Evolutionary conservation across 2,797 vertebrate species (phyloP), one percentile per base, ranked within the genome.

Genomic region (Amniataba percoides): DNA sequence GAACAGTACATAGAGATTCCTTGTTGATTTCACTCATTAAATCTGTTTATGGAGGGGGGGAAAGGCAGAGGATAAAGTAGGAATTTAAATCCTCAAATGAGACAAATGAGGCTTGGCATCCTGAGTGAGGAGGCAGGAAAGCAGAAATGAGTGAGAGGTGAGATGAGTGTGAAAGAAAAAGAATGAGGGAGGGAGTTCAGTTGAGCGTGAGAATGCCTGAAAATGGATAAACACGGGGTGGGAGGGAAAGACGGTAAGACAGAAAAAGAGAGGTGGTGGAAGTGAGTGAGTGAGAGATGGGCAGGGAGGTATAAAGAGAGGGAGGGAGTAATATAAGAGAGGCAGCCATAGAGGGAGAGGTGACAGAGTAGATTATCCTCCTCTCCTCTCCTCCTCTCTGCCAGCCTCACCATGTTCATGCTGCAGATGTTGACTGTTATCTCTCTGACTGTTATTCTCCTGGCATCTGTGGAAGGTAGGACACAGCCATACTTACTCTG

Each of bases 401-500:
- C 92, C 92, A 93, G 90, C 86, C 85, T 93, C 87, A 91, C 90
- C 95, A 96, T 96, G 95, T 93, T 94, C 90, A 90, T 94, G 90
- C 93, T 94, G 92, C 95, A 95, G 93, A 94, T 93, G 80, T 87
- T 95, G 88, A 94, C 94, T 87, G 91, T 95, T 91, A 83, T 95
- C 77, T 90, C 91, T 70, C 90, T 95, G 79, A 94, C 93, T 89
- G 92, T 93, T 83, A 75, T 94, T 77, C 89, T 95, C 81, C 86
- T 94, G 76, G 87, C 91, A 88, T 95, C 91, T 89, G 93, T 95
- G 82, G 93, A 96, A 95, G 95, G 95, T 96, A 96, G 87, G 95
- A 78, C 80, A 82, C 77, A 82, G 76, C 83, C 71, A 74, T 82
- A 82, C 86, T 86, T 72, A 80, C 76, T 87, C 59, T 84, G 58